Conservation (phyloP, 1,140 invertebrate species). For the Papilio polyxenes region DNA sequence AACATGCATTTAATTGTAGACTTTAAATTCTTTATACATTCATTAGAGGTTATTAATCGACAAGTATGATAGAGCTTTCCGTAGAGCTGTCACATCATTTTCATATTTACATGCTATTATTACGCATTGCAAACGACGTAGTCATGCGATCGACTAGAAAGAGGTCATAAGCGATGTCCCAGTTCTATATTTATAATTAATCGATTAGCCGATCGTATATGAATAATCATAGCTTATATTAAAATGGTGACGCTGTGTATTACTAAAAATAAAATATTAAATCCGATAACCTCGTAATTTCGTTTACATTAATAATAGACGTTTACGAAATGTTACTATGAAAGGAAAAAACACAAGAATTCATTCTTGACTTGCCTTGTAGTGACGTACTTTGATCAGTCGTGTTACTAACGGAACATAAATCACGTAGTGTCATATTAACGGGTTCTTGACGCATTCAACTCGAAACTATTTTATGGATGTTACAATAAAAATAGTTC, state of each 20-base stretch:
- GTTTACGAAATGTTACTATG: too few relatives aligned
- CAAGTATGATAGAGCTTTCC: neutral
- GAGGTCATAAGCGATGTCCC: conserved; percentile 32
- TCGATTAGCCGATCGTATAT: neutral
- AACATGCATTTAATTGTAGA: neutral
- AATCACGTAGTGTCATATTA: conserved; percentile 37
- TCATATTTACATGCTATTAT: neutral
- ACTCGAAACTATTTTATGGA: conserved; percentile 34
- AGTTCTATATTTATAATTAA: conserved; percentile 32
- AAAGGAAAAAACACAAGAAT: neutral
- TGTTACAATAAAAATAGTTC: conserved; percentile 34
- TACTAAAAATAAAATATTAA: too few relatives aligned
- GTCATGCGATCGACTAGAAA: conserved; percentile 23
- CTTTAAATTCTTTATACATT: neutral
- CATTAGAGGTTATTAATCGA: too few relatives aligned
- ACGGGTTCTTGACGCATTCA: conserved; percentile 30
- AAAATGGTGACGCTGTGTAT: neutral
- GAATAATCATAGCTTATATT: neutral
- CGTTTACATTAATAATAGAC: neutral
- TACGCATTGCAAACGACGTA: neutral
- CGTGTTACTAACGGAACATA: conserved; percentile 29
- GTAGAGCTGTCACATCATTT: neutral
- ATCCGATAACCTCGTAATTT: too few relatives aligned
- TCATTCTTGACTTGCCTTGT: neutral
- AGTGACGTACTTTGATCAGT: conserved; percentile 12